Evolutionary conservation across 2,888 invertebrate genomes (phyloP).

Genomic region (Vesta saturnalis): DNA sequence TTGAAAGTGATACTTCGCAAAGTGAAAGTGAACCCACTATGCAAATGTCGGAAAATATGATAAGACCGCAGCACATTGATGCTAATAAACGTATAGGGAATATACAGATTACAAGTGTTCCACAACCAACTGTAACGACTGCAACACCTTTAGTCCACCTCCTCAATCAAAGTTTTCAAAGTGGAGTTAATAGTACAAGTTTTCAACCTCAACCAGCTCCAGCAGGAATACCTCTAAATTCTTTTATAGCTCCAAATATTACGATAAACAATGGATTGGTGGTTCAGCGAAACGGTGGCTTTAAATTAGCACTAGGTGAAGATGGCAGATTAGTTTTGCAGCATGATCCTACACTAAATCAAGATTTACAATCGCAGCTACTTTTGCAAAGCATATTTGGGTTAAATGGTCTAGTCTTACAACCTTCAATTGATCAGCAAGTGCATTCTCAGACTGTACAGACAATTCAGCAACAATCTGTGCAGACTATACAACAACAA

Average conservation of each 20-base stretch:
- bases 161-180: conserved; percentile 60
- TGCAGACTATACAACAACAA: conserved; percentile 61
- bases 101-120: conserved; percentile 58
- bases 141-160: conserved; percentile 59
- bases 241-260: conserved; percentile 54
- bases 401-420: conserved; percentile 58
- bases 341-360: conserved; percentile 70
- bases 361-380: conserved; percentile 63
- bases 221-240: conserved; percentile 32
- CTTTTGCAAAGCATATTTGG: conserved; percentile 61
- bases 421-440: conserved; percentile 61
- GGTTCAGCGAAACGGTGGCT: conserved; percentile 69
- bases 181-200: conserved; percentile 52
- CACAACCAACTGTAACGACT: conserved; percentile 58
- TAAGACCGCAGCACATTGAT: conserved; percentile 46
- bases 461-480: conserved; percentile 61
- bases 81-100: conserved; percentile 56
- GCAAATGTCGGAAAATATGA: conserved; percentile 55
- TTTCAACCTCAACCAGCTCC: conserved; percentile 34
- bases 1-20: conserved; percentile 61
- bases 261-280: conserved; percentile 60
- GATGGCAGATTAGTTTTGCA: conserved; percentile 74
- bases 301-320: conserved; percentile 73
- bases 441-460: conserved; percentile 61
- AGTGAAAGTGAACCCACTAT: conserved; percentile 59